These are phyloP conservation scores for Gallinago nigripennis DNA, from an alignment of 2,797 vertebrate species.

Conservation along the genomic window DNA sequence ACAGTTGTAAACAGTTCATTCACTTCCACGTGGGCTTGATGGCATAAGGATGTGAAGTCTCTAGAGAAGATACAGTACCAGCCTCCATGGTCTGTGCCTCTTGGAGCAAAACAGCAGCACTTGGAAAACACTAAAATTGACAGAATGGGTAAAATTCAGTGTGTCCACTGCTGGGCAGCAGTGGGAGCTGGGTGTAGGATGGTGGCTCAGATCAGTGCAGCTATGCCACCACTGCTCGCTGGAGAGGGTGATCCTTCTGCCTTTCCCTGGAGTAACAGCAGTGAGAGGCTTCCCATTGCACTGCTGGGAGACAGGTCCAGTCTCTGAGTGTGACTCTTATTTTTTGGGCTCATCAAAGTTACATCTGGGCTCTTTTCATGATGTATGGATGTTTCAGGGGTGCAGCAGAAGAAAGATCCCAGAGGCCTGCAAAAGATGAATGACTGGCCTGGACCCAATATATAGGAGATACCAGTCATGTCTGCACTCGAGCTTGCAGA, in stretches of 20 bases:
- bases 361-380: not conserved
- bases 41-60: not conserved
- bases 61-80: not conserved
- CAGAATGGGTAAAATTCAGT: not conserved
- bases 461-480: not conserved
- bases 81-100: not conserved
- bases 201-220: not conserved
- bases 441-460: not conserved
- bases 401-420: not conserved
- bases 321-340: not conserved
- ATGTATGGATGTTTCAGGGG: not conserved
- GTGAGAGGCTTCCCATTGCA: not conserved
- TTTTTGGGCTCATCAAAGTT: not conserved
- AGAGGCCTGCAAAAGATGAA: not conserved
- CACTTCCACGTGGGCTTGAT: not conserved
- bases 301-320: not conserved
- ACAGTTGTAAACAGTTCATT: not conserved
- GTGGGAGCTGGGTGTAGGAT: not conserved
- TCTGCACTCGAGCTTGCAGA: not conserved
- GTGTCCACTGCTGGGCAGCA: not conserved
- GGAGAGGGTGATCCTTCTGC: rapidly evolving
- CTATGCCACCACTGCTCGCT: rapidly evolving
- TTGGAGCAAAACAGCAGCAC: not conserved
- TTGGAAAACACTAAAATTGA: not conserved
- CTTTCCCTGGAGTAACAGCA: not conserved